phyloP scores from a whole-genome alignment of 1,140 invertebrate species.

The Drosophila subobscura region DNA sequence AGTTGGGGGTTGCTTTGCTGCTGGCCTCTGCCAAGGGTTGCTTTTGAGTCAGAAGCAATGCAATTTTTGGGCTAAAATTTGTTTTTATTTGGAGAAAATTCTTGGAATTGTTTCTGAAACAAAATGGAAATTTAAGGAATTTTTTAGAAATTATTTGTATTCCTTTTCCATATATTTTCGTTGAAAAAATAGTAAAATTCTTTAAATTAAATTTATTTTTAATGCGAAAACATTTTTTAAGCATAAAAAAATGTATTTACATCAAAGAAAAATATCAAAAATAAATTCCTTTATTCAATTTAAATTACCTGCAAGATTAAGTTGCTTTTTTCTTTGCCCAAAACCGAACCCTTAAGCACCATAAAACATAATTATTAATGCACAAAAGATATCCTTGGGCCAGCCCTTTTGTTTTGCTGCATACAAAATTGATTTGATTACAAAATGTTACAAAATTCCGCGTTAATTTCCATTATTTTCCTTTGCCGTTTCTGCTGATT shows the following conservation, averaged over 20 bases:
- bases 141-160: too few relatives aligned
- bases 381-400: conserved; percentile 20
- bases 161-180: too few relatives aligned
- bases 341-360: conserved; percentile 32
- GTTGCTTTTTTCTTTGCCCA: not conserved
- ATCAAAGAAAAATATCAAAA: not conserved
- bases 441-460: conserved; percentile 48
- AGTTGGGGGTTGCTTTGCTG: conserved; percentile 18
- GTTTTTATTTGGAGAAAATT: too few relatives aligned
- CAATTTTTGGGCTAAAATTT: not conserved
- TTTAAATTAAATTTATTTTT: conserved; percentile 3
- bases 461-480: conserved; percentile 72
- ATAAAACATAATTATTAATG: conserved; percentile 49
- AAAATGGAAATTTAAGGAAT: too few relatives aligned
- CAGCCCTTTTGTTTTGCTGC: conserved; percentile 13
- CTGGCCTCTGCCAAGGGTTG: conserved; percentile 4
- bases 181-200: not conserved
- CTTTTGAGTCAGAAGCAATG: conserved; percentile 8
- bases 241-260: conserved; percentile 8
- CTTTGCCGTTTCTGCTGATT: conserved; percentile 49
- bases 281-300: not conserved
- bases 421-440: conserved; percentile 67
- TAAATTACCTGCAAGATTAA: conserved; percentile 4
- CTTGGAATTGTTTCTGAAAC: too few relatives aligned
- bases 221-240: not conserved